These are phyloP conservation scores for Drosophila neonasuta DNA, from an alignment of 2,888 invertebrate genomes.

Conservation along the genomic window DNA sequence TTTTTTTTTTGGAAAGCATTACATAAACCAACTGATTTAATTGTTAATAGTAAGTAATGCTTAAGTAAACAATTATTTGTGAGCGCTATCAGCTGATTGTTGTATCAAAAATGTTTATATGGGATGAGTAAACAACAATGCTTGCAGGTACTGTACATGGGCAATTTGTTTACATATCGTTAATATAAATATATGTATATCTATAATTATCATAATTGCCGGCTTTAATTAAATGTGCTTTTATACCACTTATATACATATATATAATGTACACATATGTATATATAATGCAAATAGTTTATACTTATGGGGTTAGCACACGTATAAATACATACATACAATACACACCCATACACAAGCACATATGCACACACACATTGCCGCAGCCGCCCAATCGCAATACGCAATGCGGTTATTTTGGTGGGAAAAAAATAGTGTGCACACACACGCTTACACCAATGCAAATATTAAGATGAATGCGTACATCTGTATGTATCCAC, in stretches of 20 bases:
- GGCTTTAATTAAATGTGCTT: slow-evolving; percentile 10
- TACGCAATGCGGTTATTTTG: slow-evolving; percentile 41
- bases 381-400: slow-evolving; percentile 25
- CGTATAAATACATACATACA: background rate
- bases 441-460: background rate
- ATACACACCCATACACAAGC: background rate
- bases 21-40: background rate
- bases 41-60: background rate
- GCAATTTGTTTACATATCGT: slow-evolving; percentile 7
- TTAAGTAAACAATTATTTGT: background rate
- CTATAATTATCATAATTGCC: slow-evolving; percentile 7
- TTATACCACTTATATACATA: background rate
- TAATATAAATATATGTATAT: background rate
- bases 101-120: slow-evolving; percentile 4
- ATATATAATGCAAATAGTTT: slow-evolving; percentile 6
- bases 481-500: background rate
- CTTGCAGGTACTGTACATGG: slow-evolving; percentile 36
- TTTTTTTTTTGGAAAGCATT: background rate
- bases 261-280: background rate
- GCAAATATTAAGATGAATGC: too few species aligned
- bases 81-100: slow-evolving; percentile 5
- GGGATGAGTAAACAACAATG: slow-evolving; percentile 5
- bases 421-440: slow-evolving; percentile 41
- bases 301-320: slow-evolving; percentile 14
- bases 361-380: slow-evolving; percentile 14